Evolutionary conservation across 2,888 invertebrate genomes (phyloP).

Genomic region (Saturnia japonica): DNA sequence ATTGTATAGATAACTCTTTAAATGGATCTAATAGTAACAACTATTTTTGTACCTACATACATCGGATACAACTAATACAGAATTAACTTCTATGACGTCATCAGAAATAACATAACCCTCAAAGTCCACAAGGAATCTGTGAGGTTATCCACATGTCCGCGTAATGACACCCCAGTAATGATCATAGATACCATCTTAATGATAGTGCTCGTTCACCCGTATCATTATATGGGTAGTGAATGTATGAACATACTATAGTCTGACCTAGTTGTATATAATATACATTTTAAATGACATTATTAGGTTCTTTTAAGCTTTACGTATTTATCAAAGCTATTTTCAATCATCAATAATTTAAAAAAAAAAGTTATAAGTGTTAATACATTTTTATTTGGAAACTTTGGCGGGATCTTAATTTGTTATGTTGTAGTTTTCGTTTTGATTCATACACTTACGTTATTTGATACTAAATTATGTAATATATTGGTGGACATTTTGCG

Average conservation of each 20-base stretch:
- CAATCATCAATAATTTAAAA: neutral
- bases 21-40: neutral
- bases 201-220: slow-evolving; percentile 57
- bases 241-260: neutral
- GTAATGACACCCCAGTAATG: slow-evolving; percentile 60
- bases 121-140: slow-evolving; percentile 12
- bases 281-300: neutral
- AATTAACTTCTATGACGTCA: slow-evolving; percentile 12
- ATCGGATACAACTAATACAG: neutral
- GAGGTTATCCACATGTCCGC: slow-evolving; percentile 24
- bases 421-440: too few species aligned
- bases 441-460: too few species aligned
- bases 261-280: neutral
- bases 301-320: neutral
- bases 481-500: too few species aligned
- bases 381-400: too few species aligned
- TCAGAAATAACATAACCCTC: slow-evolving; percentile 15
- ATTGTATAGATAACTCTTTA: too few species aligned
- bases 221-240: slow-evolving; percentile 51
- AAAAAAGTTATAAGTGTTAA: neutral
- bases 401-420: too few species aligned
- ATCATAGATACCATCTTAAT: slow-evolving; percentile 72
- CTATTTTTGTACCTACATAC: neutral
- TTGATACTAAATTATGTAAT: too few species aligned
- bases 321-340: slow-evolving; percentile 1